Conservation (phyloP, 2,888 invertebrate genomes). For the Sussaba pulchella region DNA sequence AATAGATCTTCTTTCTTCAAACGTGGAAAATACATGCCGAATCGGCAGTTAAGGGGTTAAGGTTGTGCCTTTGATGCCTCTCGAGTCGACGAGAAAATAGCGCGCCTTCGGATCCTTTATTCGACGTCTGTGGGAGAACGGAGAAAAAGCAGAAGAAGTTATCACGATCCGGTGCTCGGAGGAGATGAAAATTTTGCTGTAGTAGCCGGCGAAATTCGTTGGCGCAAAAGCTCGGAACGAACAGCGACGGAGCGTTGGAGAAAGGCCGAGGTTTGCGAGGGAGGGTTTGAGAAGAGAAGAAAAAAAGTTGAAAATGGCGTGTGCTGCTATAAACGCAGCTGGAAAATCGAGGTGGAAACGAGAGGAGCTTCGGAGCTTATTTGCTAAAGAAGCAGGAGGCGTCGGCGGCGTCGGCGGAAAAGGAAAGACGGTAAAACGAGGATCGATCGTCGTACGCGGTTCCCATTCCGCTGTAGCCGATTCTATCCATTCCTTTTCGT, state of each 20-base stretch:
- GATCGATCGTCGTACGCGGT: slow-evolving; percentile 54
- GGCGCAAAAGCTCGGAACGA: slow-evolving; percentile 44
- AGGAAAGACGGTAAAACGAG: slow-evolving; percentile 53
- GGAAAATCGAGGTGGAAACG: slow-evolving; percentile 37
- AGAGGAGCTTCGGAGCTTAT: slow-evolving; percentile 46
- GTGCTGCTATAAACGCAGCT: slow-evolving; percentile 60
- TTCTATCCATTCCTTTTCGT: slow-evolving; percentile 38
- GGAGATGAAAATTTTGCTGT: slow-evolving; percentile 46
- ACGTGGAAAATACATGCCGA: no score
- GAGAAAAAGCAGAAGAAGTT: slow-evolving; percentile 16
- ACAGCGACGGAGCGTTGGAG: background rate
- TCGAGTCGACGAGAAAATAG: slow-evolving; percentile 40
- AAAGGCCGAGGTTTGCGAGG: background rate
- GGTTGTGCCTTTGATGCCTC: slow-evolving; percentile 44
- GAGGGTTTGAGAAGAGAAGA: slow-evolving; percentile 1
- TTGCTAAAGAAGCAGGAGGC: slow-evolving; percentile 53
- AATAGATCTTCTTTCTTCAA: no score
- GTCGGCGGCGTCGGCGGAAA: slow-evolving; percentile 39
- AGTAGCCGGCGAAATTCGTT: slow-evolving; percentile 45
- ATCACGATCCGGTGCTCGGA: slow-evolving; percentile 21
- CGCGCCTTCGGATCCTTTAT: background rate
- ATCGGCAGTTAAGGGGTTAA: background rate
- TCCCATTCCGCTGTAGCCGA: slow-evolving; percentile 39
- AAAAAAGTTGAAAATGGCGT: slow-evolving; percentile 73
- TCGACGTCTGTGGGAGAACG: background rate